Evolutionary conservation across 2,797 vertebrate genomes (phyloP), one percentile per base, ranked within the genome.

Genomic region (Triplophysa yarkandensis): DNA sequence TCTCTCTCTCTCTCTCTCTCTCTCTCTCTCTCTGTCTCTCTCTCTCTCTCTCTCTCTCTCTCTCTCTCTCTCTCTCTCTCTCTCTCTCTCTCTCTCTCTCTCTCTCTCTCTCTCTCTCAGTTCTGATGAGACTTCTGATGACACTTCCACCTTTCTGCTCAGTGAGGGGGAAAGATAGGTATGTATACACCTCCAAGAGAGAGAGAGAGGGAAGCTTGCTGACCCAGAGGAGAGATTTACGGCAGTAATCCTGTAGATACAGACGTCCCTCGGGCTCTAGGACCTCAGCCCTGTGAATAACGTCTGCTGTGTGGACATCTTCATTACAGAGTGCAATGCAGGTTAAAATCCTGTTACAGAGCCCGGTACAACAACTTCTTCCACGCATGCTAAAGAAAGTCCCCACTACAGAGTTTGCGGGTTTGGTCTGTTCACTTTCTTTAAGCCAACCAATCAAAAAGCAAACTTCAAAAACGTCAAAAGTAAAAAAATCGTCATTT

Each of bases 281-380:
- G 65, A 79, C 67, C 34, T 71, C 52, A 69, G 66, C 50, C 74
- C 65, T 74, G 52, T 77, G 71, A 77, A 66, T 75, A 77, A 72
- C 77, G 11, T 77, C 43, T 62, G 68, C 50, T 78, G 14, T 28
- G 50, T 68, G 65, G 74, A 74, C 58, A 43, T 78, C 72, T 80
- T 82, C 72, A 83, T 83, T 78, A 71, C 43, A 5, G 62, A 69
- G 63, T 71, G 67, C 62, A 68, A 44, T 57, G 39, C 69, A 78
- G 65, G 65, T 77, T 77, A 67, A 80, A 74, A 67, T 79, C 77
- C 74, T 74, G 58, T 74, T 68, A 67, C 65, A 73, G 44, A 65
- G 60, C 21, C 25, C 52, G 0, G 11, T 9, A 21, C 43, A 65
- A 63, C 46, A 46, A 52, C 61, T 55, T 67, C 32, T 32, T 19